phyloP scores from a whole-genome alignment of 2,797 vertebrate species.

The Enteromius radiatus region DNA sequence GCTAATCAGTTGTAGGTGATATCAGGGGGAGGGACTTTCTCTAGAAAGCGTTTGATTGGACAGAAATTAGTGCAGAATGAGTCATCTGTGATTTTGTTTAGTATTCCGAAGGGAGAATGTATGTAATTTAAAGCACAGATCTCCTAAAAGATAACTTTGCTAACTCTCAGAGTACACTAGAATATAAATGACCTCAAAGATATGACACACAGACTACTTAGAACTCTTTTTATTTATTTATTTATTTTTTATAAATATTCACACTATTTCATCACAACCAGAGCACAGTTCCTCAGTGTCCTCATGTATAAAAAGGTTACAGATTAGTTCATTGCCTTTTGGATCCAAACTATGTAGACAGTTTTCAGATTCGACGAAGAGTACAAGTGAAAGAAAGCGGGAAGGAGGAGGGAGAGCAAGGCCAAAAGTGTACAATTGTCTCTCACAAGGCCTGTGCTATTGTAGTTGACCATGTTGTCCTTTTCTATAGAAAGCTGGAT shows the following conservation, averaged over 20 bases:
- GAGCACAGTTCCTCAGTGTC: neutral
- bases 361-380: neutral
- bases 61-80: neutral
- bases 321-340: slow-evolving; percentile 5
- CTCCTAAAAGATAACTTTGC: neutral
- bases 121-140: neutral
- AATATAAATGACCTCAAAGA: neutral
- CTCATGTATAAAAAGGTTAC: neutral
- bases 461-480: neutral
- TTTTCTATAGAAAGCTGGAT: slow-evolving; percentile 9
- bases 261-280: no score
- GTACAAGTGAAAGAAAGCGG: slow-evolving; percentile 16
- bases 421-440: neutral
- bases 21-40: neutral
- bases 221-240: neutral
- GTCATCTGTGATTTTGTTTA: neutral
- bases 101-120: neutral
- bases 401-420: neutral
- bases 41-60: neutral
- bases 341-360: neutral
- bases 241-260: no score
- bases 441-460: neutral
- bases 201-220: neutral
- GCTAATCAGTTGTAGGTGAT: neutral
- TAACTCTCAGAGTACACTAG: neutral